Conservation (phyloP, 2,797 vertebrate genomes). For the Crax fasciolata region DNA sequence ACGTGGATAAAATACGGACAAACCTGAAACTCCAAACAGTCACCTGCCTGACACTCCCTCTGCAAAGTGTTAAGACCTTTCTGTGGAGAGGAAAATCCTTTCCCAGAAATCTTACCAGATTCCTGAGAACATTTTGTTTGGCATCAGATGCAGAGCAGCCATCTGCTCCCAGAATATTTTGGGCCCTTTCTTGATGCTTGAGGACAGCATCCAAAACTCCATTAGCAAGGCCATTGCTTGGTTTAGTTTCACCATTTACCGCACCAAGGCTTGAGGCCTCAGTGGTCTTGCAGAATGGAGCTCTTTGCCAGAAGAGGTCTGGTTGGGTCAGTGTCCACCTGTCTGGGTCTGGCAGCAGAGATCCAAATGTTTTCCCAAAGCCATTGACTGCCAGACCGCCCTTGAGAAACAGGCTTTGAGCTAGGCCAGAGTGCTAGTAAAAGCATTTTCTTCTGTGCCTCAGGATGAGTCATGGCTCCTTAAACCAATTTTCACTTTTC, state of each 20-base stretch:
- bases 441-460: not conserved
- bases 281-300: not conserved
- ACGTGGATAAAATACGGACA: not conserved
- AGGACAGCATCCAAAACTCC: not conserved
- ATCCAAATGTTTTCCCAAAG: not conserved
- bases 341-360: not conserved
- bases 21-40: not conserved
- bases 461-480: not conserved
- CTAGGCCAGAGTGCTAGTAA: not conserved
- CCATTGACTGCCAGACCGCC: not conserved
- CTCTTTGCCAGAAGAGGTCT: not conserved
- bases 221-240: not conserved
- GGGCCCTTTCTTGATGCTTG: not conserved
- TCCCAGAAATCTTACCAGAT: slow-evolving; percentile 8
- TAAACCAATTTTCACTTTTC: not conserved
- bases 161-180: not conserved
- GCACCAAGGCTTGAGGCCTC: not conserved
- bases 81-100: not conserved
- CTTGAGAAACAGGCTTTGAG: not conserved
- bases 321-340: not conserved
- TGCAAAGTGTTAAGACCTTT: not conserved
- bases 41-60: not conserved
- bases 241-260: not conserved
- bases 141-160: not conserved
- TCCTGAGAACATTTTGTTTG: slow-evolving; percentile 10